Percentiles rank a stretch among this genome's conserved stretches.
These are phyloP conservation scores for Tenodera sinensis DNA, from an alignment of 2,888 invertebrate species.

Conservation along the genomic window DNA sequence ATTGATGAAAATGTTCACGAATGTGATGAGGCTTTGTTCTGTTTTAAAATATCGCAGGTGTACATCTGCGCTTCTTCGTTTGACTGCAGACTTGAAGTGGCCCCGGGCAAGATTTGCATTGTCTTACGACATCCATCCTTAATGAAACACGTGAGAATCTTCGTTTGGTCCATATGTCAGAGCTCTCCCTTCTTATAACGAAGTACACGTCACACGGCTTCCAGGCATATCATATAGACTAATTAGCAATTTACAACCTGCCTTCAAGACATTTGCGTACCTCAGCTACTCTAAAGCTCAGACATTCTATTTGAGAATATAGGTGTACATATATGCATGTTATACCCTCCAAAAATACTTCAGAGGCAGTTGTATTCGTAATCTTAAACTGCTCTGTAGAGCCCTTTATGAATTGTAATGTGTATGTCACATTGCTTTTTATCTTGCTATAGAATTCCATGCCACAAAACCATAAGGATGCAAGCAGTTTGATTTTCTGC, in stretches of 20 bases:
- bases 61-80: neutral
- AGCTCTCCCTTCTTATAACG: neutral
- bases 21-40: neutral
- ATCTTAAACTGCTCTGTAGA: no score
- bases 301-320: no score
- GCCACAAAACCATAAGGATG: neutral
- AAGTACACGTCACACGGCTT: no score
- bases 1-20: no score
- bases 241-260: no score
- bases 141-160: neutral
- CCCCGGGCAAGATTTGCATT: neutral
- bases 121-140: neutral
- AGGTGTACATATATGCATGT: no score
- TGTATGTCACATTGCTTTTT: neutral
- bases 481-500: neutral
- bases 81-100: neutral
- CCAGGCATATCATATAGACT: no score
- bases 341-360: no score
- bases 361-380: no score
- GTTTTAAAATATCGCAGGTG: neutral
- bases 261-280: no score
- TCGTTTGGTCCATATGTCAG: neutral
- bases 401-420: no score
- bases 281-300: no score
- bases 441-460: neutral